A percentile compares a stretch with the other conserved stretches of the same genome.
Evolutionary conservation across 2,113 vertebrate genomes (phyloP).

Genomic region (Pandion haliaetus): DNA sequence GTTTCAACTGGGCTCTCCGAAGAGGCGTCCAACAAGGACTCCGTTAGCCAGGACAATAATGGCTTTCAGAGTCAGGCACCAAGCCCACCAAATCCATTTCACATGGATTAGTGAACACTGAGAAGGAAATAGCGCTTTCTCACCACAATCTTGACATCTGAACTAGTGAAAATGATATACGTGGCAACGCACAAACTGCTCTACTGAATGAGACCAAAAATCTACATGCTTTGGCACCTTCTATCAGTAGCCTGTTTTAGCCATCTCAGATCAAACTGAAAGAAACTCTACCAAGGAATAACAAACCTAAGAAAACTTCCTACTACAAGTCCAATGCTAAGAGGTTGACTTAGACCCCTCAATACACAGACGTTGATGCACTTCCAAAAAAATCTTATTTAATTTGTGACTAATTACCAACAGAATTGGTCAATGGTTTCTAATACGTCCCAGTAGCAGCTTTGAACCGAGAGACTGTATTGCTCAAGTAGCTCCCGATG

Average conservation of each 20-base stretch:
- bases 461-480: not conserved
- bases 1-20: not conserved
- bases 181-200: not conserved
- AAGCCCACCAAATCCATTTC: not conserved
- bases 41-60: not conserved
- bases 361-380: not conserved
- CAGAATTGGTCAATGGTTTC: not conserved
- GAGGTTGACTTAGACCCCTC: not conserved
- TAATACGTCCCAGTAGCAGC: not conserved
- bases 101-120: not conserved
- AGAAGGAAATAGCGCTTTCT: not conserved
- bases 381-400: not conserved
- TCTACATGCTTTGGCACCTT: not conserved
- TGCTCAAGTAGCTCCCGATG: not conserved
- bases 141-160: not conserved
- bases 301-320: not conserved
- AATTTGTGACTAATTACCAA: not conserved
- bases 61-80: not conserved
- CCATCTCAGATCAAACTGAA: not conserved
- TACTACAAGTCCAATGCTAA: not conserved
- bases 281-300: not conserved
- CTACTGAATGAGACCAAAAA: not conserved
- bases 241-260: not conserved
- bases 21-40: not conserved
- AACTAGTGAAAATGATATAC: not conserved